Evolutionary conservation across 2,797 vertebrate genomes (phyloP).

Genomic region (Mormyrops attenuatus): DNA sequence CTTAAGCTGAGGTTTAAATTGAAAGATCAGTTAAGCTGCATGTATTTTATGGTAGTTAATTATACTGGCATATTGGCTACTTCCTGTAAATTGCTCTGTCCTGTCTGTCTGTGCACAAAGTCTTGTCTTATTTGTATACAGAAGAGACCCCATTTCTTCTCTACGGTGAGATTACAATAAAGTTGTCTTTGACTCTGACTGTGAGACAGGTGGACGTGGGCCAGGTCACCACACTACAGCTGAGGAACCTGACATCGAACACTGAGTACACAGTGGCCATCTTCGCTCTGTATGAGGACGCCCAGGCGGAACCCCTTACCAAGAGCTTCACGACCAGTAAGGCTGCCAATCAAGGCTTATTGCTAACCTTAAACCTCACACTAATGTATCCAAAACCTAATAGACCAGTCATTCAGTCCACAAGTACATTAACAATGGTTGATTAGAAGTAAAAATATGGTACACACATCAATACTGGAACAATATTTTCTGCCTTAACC

Average conservation of each 20-base stretch:
- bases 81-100: background rate
- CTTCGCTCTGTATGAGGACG: slow-evolving; percentile 81
- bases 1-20: background rate
- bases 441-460: background rate
- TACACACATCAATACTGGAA: background rate
- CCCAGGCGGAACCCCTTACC: slow-evolving; percentile 79
- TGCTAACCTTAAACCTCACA: background rate
- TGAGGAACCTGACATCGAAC: slow-evolving; percentile 73
- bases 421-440: background rate
- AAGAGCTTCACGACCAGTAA: slow-evolving; percentile 84
- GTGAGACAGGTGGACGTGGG: slow-evolving; percentile 76
- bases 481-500: background rate
- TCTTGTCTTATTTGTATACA: background rate
- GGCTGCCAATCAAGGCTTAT: slow-evolving; percentile 17
- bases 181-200: background rate
- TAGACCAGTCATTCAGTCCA: background rate
- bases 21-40: background rate
- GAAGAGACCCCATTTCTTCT: background rate
- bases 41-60: background rate
- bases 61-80: background rate
- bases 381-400: background rate
- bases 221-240: slow-evolving; percentile 63
- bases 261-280: slow-evolving; percentile 84
- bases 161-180: background rate
- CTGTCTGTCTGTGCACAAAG: background rate